phyloP scores from a whole-genome alignment of 2,888 invertebrate genomes.

The Ochropacha duplaris region DNA sequence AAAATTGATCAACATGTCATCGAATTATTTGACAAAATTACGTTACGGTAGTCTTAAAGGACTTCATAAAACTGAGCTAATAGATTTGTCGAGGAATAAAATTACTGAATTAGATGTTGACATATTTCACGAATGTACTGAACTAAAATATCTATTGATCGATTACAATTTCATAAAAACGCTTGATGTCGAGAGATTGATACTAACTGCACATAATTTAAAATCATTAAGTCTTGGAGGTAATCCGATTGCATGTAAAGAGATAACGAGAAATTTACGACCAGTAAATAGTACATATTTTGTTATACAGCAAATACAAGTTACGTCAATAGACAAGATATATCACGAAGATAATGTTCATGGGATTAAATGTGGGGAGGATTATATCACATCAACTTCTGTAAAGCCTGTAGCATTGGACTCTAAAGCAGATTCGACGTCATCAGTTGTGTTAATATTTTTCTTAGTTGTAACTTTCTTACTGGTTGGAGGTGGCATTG shows the following conservation, averaged over 20 bases:
- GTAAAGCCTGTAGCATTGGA: constrained; percentile 4
- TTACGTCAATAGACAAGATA: constrained; percentile 67
- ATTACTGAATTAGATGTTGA: constrained; percentile 56
- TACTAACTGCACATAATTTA: constrained; percentile 50
- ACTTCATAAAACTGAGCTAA: constrained; percentile 54
- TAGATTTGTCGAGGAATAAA: constrained; percentile 67
- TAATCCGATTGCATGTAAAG: constrained; percentile 66
- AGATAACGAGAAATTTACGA: constrained; percentile 56
- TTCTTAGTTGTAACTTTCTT: constrained; percentile 18
- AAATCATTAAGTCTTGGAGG: constrained; percentile 64
- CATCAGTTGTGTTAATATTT: constrained; percentile 13
- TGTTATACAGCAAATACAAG: constrained; percentile 42
- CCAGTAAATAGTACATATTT: constrained; percentile 37
- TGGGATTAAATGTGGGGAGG: constrained; percentile 68
- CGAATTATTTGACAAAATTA: constrained; percentile 51
- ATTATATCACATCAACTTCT: constrained; percentile 18
- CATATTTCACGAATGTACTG: constrained; percentile 66
- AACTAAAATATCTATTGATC: constrained; percentile 57
- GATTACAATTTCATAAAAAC: constrained; percentile 65
- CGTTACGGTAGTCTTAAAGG: constrained; percentile 68
- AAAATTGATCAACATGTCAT: constrained; percentile 61
- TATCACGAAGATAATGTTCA: constrained; percentile 74
- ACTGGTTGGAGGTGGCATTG: constrained; percentile 22
- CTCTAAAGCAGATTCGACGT: constrained; percentile 13
- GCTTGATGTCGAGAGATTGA: constrained; percentile 60